These are phyloP conservation scores for Trigoniulus corallinus DNA, from an alignment of 1,140 invertebrate genomes.

Conservation along the genomic window DNA sequence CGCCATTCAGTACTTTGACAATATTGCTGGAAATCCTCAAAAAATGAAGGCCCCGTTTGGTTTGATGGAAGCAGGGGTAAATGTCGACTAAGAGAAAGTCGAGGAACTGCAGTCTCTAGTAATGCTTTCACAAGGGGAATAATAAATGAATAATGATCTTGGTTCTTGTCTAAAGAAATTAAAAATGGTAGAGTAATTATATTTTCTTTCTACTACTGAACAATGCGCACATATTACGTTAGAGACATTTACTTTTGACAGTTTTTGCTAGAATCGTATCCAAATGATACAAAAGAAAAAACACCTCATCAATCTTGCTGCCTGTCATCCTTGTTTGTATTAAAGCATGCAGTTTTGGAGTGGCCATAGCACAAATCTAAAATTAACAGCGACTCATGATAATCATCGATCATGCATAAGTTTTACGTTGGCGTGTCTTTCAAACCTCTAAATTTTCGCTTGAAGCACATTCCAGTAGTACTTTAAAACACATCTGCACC, in stretches of 20 bases:
- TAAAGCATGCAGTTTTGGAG: slow-evolving; percentile 39
- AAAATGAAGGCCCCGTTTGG: slow-evolving; percentile 36
- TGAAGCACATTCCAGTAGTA: slow-evolving; percentile 37
- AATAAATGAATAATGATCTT: slow-evolving; percentile 41
- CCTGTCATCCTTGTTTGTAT: slow-evolving; percentile 34
- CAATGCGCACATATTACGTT: not conserved
- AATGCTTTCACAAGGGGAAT: slow-evolving; percentile 44
- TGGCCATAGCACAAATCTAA: slow-evolving; percentile 37
- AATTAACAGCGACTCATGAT: not conserved
- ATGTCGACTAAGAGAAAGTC: slow-evolving; percentile 32
- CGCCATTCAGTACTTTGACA: slow-evolving; percentile 39
- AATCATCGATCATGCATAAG: not conserved
- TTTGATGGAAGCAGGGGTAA: slow-evolving; percentile 36
- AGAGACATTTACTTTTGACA: slow-evolving; percentile 20
- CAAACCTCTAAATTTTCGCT: slow-evolving; percentile 32
- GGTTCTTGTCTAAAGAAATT: slow-evolving; percentile 27
- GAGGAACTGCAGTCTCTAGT: slow-evolving; percentile 34
- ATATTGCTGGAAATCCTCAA: slow-evolving; percentile 41
- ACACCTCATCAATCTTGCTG: slow-evolving; percentile 34
- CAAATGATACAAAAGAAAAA: slow-evolving; percentile 30
- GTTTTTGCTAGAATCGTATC: slow-evolving; percentile 19
- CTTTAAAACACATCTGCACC: slow-evolving; percentile 32
- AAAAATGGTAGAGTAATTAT: no score
- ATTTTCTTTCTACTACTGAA: slow-evolving; percentile 1
- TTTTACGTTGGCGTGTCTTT: no score